Evolutionary conservation across 1,140 invertebrate species (phyloP).

Genomic region (Drosophila lacertosa): DNA sequence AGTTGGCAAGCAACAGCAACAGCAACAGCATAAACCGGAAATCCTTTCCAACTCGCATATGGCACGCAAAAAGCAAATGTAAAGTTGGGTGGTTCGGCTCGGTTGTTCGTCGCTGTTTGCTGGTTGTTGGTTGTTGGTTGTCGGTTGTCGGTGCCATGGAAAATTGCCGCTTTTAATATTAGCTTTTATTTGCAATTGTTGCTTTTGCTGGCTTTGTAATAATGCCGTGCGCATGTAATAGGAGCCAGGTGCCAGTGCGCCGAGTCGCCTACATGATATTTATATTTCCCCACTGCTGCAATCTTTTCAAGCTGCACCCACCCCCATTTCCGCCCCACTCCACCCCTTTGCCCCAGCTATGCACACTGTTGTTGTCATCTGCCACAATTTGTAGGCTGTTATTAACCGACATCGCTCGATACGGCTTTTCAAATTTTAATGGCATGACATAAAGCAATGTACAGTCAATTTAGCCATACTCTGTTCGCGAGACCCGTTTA

Average conservation of each 20-base stretch:
- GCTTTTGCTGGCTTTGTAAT: conserved; percentile 68
- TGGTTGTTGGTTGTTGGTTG: conserved; percentile 29
- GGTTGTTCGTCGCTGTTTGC: conserved; percentile 14
- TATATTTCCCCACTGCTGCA: conserved; percentile 61
- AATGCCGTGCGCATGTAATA: conserved; percentile 80
- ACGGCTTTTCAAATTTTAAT: conserved; percentile 68
- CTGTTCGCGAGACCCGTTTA: conserved; percentile 10
- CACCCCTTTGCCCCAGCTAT: not conserved
- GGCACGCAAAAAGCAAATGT: conserved; percentile 75
- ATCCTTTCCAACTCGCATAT: conserved; percentile 81
- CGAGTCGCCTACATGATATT: conserved; percentile 73
- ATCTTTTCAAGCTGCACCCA: conserved; percentile 54
- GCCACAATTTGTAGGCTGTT: conserved; percentile 78
- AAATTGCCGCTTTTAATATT: conserved; percentile 82
- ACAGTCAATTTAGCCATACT: conserved; percentile 39
- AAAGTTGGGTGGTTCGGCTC: conserved; percentile 27
- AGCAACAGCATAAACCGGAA: conserved; percentile 76
- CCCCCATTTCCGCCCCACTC: not conserved
- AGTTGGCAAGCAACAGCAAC: conserved; percentile 58
- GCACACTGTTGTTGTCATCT: conserved; percentile 60
- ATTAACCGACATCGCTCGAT: conserved; percentile 76
- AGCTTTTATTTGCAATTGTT: conserved; percentile 80
- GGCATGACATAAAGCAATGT: conserved; percentile 63
- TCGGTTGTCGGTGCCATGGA: conserved; percentile 59
- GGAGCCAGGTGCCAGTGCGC: conserved; percentile 77